Conservation (phyloP, 2,797 vertebrate species). For the Psittacula echo region DNA sequence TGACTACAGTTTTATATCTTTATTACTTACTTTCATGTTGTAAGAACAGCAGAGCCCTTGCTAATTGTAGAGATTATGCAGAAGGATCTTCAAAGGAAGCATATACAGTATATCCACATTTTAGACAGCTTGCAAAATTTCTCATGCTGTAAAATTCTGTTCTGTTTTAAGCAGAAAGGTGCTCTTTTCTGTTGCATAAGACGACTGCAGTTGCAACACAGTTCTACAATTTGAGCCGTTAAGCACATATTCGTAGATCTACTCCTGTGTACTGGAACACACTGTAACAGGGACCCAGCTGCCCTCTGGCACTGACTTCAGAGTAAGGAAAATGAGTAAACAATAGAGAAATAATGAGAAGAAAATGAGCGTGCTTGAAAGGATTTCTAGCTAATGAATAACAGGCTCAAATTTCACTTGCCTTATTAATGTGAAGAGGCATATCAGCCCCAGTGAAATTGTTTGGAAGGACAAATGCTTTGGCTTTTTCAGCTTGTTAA, state of each 20-base stretch:
- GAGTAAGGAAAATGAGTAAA: slow-evolving; percentile 35
- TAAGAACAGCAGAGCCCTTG: neutral
- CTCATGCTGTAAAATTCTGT: neutral
- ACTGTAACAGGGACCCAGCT: neutral
- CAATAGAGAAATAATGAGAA: slow-evolving; percentile 3
- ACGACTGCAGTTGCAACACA: neutral
- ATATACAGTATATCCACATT: neutral
- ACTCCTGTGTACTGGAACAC: neutral
- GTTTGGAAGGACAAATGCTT: neutral
- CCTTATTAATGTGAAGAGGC: neutral
- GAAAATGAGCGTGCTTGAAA: slow-evolving; percentile 36
- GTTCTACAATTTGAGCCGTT: neutral
- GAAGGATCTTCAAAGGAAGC: neutral
- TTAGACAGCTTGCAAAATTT: neutral
- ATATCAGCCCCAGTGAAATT: neutral
- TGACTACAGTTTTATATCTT: neutral
- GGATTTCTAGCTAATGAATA: slow-evolving; percentile 43
- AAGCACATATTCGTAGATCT: neutral
- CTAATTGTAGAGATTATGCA: neutral
- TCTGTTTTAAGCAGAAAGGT: neutral
- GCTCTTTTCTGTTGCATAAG: neutral
- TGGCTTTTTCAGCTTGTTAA: neutral
- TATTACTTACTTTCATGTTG: neutral
- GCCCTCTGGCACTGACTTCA: neutral
- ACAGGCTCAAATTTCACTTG: neutral